These are phyloP conservation scores for Cotesia vestalis DNA, from an alignment of 1,140 invertebrate genomes.

Conservation along the genomic window DNA sequence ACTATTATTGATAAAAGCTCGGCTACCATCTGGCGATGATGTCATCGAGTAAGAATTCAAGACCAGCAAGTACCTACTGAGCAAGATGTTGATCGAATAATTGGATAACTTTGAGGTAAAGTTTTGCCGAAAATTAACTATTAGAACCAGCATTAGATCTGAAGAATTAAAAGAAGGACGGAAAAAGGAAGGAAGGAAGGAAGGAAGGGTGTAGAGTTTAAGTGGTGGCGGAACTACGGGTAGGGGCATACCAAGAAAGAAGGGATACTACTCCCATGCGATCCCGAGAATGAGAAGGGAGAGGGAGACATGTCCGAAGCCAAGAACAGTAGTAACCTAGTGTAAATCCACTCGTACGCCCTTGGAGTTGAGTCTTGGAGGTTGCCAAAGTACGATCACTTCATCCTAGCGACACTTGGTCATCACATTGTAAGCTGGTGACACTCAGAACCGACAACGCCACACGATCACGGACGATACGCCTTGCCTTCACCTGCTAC, in stretches of 20 bases:
- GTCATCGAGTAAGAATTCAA: too few species aligned
- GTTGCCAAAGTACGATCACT: slow-evolving; percentile 17
- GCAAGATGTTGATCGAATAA: too few species aligned
- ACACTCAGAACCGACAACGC: not conserved
- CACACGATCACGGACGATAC: not conserved
- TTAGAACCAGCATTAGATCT: not conserved
- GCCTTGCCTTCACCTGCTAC: not conserved
- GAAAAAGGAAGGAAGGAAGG: slow-evolving; percentile 20
- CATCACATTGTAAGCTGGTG: not conserved
- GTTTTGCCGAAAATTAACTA: not conserved
- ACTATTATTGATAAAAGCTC: too few species aligned
- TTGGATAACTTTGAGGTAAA: not conserved
- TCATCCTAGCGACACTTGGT: not conserved
- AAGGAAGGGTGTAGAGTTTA: slow-evolving; percentile 29
- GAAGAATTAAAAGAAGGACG: slow-evolving; percentile 30
- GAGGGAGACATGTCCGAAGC: slow-evolving; percentile 37
- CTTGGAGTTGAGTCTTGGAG: slow-evolving; percentile 26
- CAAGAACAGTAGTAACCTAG: slow-evolving; percentile 37
- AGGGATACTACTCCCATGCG: slow-evolving; percentile 42
- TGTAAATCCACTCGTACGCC: slow-evolving; percentile 38
- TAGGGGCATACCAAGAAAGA: slow-evolving; percentile 46
- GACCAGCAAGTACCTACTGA: too few species aligned
- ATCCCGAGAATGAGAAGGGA: slow-evolving; percentile 35
- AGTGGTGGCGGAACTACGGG: slow-evolving; percentile 37
- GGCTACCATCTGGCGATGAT: too few species aligned